phyloP scores from a whole-genome alignment of 2,888 invertebrate species.

The Brachynemurus nebulosus region DNA sequence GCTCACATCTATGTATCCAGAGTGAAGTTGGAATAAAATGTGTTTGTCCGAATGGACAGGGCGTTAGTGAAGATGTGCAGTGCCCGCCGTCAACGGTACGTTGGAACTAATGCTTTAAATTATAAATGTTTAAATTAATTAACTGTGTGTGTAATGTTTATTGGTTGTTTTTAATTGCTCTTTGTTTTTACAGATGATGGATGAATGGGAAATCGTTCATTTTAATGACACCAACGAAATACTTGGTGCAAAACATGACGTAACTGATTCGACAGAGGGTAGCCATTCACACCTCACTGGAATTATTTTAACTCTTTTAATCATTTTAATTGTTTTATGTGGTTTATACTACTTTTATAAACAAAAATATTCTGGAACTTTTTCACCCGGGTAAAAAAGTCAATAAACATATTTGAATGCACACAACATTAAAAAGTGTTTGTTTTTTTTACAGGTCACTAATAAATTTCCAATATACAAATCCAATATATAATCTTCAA shows the following conservation, averaged over 20 bases:
- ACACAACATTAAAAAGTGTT: no score
- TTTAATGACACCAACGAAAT: neutral
- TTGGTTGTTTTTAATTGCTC: neutral
- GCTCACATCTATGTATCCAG: constrained; percentile 47
- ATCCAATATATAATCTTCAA: neutral
- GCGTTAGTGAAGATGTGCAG: constrained; percentile 25
- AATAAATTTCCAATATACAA: neutral
- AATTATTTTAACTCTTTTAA: neutral
- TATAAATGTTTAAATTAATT: neutral
- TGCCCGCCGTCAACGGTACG: constrained; percentile 24
- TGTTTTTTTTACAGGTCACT: neutral
- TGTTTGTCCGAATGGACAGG: constrained; percentile 39
- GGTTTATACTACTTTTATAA: neutral
- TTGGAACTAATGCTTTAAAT: neutral
- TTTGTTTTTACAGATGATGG: neutral
- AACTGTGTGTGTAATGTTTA: neutral
- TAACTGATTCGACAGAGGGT: neutral
- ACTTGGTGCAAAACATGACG: neutral
- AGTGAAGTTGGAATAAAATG: constrained; percentile 35
- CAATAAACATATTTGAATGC: neutral
- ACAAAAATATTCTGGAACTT: neutral
- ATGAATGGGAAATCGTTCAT: no score
- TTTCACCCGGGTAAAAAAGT: neutral
- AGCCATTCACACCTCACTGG: neutral
- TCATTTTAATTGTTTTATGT: neutral